Evolutionary conservation across 2,797 vertebrate genomes (phyloP).

Genomic region (Betta splendens): DNA sequence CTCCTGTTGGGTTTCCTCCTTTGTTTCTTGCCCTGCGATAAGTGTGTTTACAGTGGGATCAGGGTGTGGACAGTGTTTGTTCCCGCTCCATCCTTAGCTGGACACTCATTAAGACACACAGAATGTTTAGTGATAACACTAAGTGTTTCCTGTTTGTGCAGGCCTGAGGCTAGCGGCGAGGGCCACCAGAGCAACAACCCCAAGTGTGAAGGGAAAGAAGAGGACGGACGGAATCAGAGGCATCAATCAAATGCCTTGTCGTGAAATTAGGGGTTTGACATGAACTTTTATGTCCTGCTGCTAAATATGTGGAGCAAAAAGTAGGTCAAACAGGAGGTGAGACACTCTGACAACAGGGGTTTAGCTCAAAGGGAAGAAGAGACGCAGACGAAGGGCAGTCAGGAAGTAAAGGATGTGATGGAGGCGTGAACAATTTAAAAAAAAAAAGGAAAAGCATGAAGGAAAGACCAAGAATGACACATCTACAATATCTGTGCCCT

Average conservation of each 20-base stretch:
- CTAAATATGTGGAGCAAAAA: constrained; percentile 29
- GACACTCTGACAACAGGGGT: constrained; percentile 14
- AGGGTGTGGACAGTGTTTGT: constrained; percentile 62
- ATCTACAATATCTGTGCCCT: constrained; percentile 46
- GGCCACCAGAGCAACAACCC: constrained; percentile 19
- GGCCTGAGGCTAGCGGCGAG: constrained; percentile 25
- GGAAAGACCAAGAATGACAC: constrained; percentile 48
- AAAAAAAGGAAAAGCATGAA: constrained; percentile 25
- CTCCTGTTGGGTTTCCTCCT: constrained; percentile 14
- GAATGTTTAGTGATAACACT: constrained; percentile 68
- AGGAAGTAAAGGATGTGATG: constrained; percentile 39
- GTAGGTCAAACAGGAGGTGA: constrained; percentile 32
- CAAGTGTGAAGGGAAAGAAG: constrained; percentile 5
- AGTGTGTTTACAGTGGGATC: constrained; percentile 67
- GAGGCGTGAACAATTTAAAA: constrained; percentile 26
- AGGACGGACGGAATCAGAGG: not conserved
- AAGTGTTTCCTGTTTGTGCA: constrained; percentile 80
- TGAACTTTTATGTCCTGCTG: too few relatives aligned
- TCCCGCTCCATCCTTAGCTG: constrained; percentile 51
- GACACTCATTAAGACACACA: constrained; percentile 66
- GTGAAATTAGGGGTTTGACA: too few relatives aligned
- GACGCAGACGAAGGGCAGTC: constrained; percentile 22
- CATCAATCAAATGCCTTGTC: too few relatives aligned
- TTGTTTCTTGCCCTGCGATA: constrained; percentile 24
- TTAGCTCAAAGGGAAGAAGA: constrained; percentile 30